Conservation (phyloP, 2,888 invertebrate species). For the Drosophila rellima region DNA sequence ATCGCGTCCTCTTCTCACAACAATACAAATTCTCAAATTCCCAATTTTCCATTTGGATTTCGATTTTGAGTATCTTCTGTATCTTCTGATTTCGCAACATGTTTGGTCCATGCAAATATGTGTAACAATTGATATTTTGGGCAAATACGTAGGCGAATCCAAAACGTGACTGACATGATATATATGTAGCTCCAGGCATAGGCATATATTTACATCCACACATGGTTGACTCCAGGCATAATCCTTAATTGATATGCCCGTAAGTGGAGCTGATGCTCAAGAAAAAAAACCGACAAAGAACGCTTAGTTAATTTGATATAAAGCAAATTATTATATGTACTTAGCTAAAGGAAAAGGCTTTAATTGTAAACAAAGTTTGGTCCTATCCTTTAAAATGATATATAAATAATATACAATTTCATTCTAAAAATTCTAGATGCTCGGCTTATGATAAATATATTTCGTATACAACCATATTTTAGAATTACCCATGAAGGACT, state of each 20-base stretch:
- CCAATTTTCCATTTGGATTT: constrained; percentile 25
- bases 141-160: constrained; percentile 40
- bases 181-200: constrained; percentile 8
- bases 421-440: no score
- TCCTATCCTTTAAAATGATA: no score
- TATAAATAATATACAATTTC: no score
- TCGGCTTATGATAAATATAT: no score
- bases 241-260: constrained; percentile 15
- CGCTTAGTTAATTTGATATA: neutral
- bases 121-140: constrained; percentile 76
- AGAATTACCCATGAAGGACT: no score
- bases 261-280: neutral
- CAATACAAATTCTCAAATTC: constrained; percentile 32
- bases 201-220: neutral
- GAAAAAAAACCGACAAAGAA: neutral
- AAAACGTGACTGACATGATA: constrained; percentile 61
- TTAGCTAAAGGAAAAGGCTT: neutral
- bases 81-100: constrained; percentile 24
- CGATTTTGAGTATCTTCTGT: neutral
- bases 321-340: neutral
- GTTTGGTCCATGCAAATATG: constrained; percentile 73
- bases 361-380: no score
- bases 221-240: constrained; percentile 5
- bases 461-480: no score
- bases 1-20: constrained; percentile 21